phyloP scores from a whole-genome alignment of 2,888 invertebrate genomes.

The Heteromyza rotundicornis region DNA sequence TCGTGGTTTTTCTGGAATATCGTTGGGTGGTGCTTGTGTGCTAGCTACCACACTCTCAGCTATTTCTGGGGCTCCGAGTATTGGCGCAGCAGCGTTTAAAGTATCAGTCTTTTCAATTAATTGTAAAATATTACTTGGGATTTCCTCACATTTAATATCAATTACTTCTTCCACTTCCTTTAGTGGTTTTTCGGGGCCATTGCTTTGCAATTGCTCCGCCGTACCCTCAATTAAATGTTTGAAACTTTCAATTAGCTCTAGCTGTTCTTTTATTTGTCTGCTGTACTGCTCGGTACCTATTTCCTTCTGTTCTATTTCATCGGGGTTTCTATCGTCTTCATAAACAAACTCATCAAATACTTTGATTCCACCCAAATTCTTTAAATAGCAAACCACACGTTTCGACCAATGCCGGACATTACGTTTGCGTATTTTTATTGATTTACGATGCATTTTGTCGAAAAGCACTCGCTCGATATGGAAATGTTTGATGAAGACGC shows the following conservation, averaged over 20 bases:
- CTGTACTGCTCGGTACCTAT: conserved; percentile 46
- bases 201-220: too few species aligned
- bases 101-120: too few species aligned
- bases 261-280: conserved; percentile 55
- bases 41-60: too few species aligned
- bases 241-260: conserved; percentile 51
- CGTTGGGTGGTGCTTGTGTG: not conserved
- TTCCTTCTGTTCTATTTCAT: not conserved
- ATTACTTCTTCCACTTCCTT: too few species aligned
- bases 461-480: conserved; percentile 46
- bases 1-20: too few species aligned
- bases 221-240: conserved; percentile 48
- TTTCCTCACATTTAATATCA: too few species aligned
- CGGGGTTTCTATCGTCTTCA: too few species aligned
- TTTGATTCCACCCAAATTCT: conserved; percentile 35
- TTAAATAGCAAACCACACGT: conserved; percentile 42
- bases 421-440: conserved; percentile 41
- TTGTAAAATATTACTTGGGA: too few species aligned
- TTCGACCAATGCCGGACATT: conserved; percentile 52
- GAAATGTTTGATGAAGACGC: conserved; percentile 41
- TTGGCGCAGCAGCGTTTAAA: too few species aligned
- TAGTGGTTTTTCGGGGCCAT: too few species aligned
- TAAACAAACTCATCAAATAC: conserved; percentile 48
- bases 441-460: conserved; percentile 46
- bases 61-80: too few species aligned